A percentile compares a stretch with the other conserved stretches of the same genome.
Evolutionary conservation across 2,888 invertebrate species (phyloP).

Genomic region (Andrena bicolor): DNA sequence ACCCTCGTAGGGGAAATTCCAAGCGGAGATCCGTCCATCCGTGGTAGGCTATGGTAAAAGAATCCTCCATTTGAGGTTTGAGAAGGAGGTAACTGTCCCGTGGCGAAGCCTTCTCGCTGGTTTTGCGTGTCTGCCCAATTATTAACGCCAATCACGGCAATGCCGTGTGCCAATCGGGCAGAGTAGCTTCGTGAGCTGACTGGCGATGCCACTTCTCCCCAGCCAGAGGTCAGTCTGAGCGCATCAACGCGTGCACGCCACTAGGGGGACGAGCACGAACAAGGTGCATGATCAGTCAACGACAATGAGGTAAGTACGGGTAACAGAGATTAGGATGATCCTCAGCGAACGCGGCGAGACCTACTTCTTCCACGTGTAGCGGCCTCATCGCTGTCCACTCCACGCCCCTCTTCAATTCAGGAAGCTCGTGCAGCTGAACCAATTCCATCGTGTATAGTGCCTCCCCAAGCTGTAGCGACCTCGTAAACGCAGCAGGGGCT

Average conservation of each 20-base stretch:
- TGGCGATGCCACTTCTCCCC: slow-evolving; percentile 21
- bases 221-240: slow-evolving; percentile 37
- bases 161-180: slow-evolving; percentile 42
- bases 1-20: no score
- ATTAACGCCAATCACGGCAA: slow-evolving; percentile 34
- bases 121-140: slow-evolving; percentile 54
- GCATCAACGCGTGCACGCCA: slow-evolving; percentile 3
- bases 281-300: slow-evolving; percentile 67
- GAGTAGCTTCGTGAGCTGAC: slow-evolving; percentile 27
- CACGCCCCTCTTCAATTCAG: slow-evolving; percentile 35
- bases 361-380: slow-evolving; percentile 58
- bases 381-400: neutral
- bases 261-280: slow-evolving; percentile 45
- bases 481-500: neutral
- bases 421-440: slow-evolving; percentile 40
- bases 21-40: no score
- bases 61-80: neutral
- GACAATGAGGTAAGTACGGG: slow-evolving; percentile 63
- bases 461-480: no score
- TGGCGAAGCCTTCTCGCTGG: slow-evolving; percentile 18
- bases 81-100: slow-evolving; percentile 3
- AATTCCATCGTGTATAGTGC: neutral
- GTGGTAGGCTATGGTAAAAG: neutral
- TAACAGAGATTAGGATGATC: slow-evolving; percentile 59
- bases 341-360: slow-evolving; percentile 48